Base-by-base conservation (phyloP, 2,888 invertebrate genomes). In the Drosophila trichaetosa region DNA sequence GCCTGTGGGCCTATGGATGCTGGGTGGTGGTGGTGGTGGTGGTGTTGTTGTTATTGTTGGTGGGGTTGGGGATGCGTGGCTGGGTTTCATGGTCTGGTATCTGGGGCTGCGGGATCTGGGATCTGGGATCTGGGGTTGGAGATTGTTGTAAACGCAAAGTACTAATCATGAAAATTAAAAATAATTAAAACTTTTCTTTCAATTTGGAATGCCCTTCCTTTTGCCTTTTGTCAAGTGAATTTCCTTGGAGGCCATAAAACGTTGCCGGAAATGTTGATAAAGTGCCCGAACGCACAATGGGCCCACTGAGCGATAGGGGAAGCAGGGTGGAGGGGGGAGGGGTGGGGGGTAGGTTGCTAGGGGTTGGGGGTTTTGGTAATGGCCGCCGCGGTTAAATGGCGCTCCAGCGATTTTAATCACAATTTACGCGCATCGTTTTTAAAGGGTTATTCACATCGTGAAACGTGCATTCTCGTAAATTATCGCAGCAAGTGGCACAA, bases 81-180 rank as follows among this genome's bases (percentile, higher is more conserved):
- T 38, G 18, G 48, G 60, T 29, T 59, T 49, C 46, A 24, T 24
- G 24, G 46, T 46, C 16, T 46, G 46, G 24, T 46, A 46, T 46
- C 46, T 46, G 46, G 46, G 21, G 13, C 46, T 46, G 21, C 21
- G 46, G 46, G 46, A 21, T 46, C 46, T 46, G 46, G 38, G 38
- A 38, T 38, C 38, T 38, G 38, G 42, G 42, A 21, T n/a, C 24
- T 21, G 36, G 53, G 29, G 16, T 6, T 21, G 63, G 42, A 68
- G 66, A 58, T 52, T 46, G 86, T 60, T 82, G 82, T 87, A 87
- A 85, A 87, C 83, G 81, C 81, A 79, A 85, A 90, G 91, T 87
- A 91, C 91, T 90, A 90, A 90, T 91, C 90, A 90, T 88, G 90
- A 91, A 91, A 90, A 90, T 90, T 90, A 90, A 90, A 91, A 90